These are phyloP conservation scores for Pampus argenteus DNA, from an alignment of 2,797 vertebrate genomes.

Conservation along the genomic window DNA sequence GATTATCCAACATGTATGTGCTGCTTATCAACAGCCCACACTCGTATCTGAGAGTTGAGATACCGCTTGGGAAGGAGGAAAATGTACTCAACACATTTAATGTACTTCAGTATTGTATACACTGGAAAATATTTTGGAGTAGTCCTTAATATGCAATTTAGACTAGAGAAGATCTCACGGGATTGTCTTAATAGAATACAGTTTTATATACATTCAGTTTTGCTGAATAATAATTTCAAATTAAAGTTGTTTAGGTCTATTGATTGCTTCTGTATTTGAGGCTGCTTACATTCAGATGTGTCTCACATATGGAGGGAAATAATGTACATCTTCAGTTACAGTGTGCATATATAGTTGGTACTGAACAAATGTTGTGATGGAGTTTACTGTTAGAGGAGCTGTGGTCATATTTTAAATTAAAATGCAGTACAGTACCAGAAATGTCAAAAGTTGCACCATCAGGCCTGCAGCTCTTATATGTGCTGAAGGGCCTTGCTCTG, in stretches of 20 bases:
- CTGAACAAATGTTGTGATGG: constrained; percentile 34
- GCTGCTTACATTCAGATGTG: constrained; percentile 30
- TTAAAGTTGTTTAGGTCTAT: background rate
- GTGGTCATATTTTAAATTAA: constrained; percentile 51
- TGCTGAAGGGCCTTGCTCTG: constrained; percentile 44
- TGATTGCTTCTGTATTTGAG: background rate
- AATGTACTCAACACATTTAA: background rate
- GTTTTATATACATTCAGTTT: background rate
- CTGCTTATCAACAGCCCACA: background rate
- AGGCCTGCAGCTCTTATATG: constrained; percentile 42
- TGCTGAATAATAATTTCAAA: background rate
- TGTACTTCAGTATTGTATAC: background rate
- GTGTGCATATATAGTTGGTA: constrained; percentile 7
- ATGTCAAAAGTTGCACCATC: constrained; percentile 67
- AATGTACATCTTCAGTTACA: constrained; percentile 1
- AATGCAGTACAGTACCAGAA: constrained; percentile 59
- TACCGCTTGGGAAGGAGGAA: background rate
- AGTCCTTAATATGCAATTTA: background rate
- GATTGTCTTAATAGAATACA: background rate
- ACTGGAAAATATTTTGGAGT: background rate
- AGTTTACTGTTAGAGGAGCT: constrained; percentile 21
- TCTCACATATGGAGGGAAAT: constrained; percentile 10
- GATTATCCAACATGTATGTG: background rate
- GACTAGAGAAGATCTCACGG: background rate
- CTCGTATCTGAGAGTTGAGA: background rate